Conservation (phyloP, 2,113 vertebrate genomes). For the Protobothrops mucrosquamatus region DNA sequence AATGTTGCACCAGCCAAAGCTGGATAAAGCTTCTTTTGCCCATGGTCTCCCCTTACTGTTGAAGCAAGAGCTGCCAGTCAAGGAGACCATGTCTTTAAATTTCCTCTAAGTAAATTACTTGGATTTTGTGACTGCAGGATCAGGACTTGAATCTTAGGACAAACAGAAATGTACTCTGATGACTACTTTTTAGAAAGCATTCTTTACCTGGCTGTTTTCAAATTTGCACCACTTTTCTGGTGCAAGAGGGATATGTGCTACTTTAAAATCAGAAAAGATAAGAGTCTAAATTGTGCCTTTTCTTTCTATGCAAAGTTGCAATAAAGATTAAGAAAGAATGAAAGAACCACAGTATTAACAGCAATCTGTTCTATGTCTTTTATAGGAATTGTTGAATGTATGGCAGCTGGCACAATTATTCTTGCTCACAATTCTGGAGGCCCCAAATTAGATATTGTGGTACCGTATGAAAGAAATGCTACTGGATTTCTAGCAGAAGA, state of each 20-base stretch:
- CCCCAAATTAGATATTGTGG: constrained; percentile 89
- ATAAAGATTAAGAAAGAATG: neutral
- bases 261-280: neutral
- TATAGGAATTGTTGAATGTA: constrained; percentile 92
- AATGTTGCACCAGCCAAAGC: neutral
- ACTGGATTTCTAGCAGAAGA: constrained; percentile 91
- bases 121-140: neutral
- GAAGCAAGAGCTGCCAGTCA: neutral
- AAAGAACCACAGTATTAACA: neutral
- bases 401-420: constrained; percentile 92
- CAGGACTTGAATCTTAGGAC: neutral
- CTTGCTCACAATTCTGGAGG: constrained; percentile 94
- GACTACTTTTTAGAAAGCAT: neutral
- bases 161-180: neutral
- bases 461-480: constrained; percentile 77
- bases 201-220: neutral
- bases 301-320: neutral
- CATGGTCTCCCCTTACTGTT: neutral
- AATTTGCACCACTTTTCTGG: neutral
- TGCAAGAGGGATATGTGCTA: neutral
- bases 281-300: neutral
- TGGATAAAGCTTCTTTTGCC: neutral
- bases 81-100: neutral
- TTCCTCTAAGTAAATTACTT: neutral
- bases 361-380: constrained; percentile 12